Conservation (phyloP, 2,888 invertebrate species). For the Laspeyria flexula region DNA sequence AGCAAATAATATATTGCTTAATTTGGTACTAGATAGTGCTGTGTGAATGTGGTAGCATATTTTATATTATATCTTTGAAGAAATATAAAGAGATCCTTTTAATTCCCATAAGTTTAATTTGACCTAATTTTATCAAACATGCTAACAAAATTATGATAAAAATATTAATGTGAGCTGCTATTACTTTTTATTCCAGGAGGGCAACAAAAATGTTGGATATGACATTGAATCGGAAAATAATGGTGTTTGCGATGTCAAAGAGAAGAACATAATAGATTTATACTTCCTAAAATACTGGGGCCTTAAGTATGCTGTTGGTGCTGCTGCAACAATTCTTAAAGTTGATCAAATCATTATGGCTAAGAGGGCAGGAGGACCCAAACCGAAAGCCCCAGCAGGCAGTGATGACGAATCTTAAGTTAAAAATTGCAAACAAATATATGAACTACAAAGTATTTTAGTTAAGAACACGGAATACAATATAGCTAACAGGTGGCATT, state of each 20-base stretch:
- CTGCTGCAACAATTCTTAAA: conserved; percentile 96
- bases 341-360: conserved; percentile 99
- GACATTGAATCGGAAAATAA: conserved; percentile 94
- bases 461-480: conserved; percentile 27
- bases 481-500: conserved; percentile 21
- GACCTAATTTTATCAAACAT: too few species aligned
- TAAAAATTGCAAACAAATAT: conserved; percentile 19
- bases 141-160: too few species aligned
- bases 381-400: conserved; percentile 88
- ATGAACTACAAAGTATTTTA: conserved; percentile 45
- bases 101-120: too few species aligned
- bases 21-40: too few species aligned
- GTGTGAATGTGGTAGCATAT: too few species aligned
- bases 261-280: conserved; percentile 93
- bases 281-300: conserved; percentile 96
- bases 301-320: conserved; percentile 97
- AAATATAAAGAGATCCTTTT: too few species aligned
- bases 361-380: conserved; percentile 98
- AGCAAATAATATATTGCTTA: too few species aligned
- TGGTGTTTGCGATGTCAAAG: conserved; percentile 90
- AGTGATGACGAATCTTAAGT: conserved; percentile 91
- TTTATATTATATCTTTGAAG: too few species aligned
- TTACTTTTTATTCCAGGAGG: conserved; percentile 86
- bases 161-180: not conserved
- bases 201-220: conserved; percentile 93